phyloP scores from a whole-genome alignment of 2,797 vertebrate species.

The Lepus townsendii region DNA sequence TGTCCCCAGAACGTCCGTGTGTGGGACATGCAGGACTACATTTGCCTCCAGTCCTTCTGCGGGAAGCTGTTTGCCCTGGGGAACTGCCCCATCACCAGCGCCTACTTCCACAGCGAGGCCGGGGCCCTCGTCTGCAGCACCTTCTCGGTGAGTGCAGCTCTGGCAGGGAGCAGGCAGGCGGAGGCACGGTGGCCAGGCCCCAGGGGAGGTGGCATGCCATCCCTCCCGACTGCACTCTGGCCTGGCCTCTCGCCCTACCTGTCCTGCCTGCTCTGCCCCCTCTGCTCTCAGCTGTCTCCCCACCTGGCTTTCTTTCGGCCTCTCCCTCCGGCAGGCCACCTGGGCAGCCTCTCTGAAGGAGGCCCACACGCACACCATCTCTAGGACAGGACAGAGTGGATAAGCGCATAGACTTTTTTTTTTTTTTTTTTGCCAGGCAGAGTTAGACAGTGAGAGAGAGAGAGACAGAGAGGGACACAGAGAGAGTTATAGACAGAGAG shows the following conservation, averaged over 20 bases:
- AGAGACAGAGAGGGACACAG: too few species aligned
- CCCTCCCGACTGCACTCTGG: not conserved
- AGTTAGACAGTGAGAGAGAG: too few species aligned
- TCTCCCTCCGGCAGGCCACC: not conserved
- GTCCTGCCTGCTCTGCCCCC: too few species aligned
- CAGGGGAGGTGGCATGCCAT: rapidly evolving
- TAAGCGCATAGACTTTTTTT: too few species aligned
- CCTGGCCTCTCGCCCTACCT: not conserved
- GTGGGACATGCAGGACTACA: slow-evolving; percentile 77
- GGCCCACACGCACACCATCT: too few species aligned
- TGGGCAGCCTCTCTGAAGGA: not conserved
- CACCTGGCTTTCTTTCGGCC: not conserved
- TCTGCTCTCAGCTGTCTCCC: not conserved
- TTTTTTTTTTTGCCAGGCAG: too few species aligned
- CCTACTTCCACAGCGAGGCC: slow-evolving; percentile 53
- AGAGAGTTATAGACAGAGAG: too few species aligned
- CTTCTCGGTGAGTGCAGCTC: slow-evolving; percentile 46
- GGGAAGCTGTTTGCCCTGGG: slow-evolving; percentile 75
- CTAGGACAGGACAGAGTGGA: not conserved
- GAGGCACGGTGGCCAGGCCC: too few species aligned
- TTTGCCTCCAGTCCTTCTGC: slow-evolving; percentile 82
- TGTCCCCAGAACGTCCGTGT: slow-evolving; percentile 62
- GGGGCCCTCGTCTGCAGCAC: slow-evolving; percentile 49
- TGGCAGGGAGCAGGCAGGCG: not conserved
- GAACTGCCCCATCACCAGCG: slow-evolving; percentile 72